Base-by-base conservation (phyloP, 2,797 vertebrate species). In the Danio tinwini region DNA sequence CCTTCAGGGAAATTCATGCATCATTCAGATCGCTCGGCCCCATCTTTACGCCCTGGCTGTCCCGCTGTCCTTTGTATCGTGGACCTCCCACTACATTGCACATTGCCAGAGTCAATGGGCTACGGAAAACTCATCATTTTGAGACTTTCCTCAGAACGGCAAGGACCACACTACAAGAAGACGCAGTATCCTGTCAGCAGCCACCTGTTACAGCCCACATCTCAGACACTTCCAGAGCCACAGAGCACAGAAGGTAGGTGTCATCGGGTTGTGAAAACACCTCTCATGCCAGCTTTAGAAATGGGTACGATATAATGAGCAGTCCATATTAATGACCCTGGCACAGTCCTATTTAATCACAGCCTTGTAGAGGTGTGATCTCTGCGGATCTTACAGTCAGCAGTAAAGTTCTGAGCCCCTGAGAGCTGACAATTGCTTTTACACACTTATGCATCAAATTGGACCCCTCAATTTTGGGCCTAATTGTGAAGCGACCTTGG, bases 181-280 rank as follows among this genome's bases (percentile, higher is more conserved):
- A 84, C 68, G 71, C 83, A 72, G 84, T 81, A 85, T 85, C 75
- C 81, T 88, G 87, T 87, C 86, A 86, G 79, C 59, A 73, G 44
- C 86, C 89, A 90, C 89, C 88, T 89, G 88, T 85, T 88, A 83
- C 78, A 39, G 61, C 78, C 87, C 83, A 88, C 74, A 63, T 85
- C 76, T 90, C 83, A 82, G 72, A 86, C 76, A 78, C 21, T 45
- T 81, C 69, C 44, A 29, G 70, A 74, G 50, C 71, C 52, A 45
- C 29, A 5, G 52, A 76, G 70, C 55, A 80, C 85, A 84, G 83
- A 78, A 81, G 83, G 83, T 71, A 83, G 81, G 68, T 84, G 81
- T 84, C 83, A 85, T 52, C 7, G 61, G 83, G 65, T 75, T 84
- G 37, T 17, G 61, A 65, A 77, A 86, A 86, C 49, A 71, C 55